Percentiles rank a stretch among this genome's conserved stretches.
phyloP scores from a whole-genome alignment of 2,113 vertebrate species.

The Strigops habroptila region DNA sequence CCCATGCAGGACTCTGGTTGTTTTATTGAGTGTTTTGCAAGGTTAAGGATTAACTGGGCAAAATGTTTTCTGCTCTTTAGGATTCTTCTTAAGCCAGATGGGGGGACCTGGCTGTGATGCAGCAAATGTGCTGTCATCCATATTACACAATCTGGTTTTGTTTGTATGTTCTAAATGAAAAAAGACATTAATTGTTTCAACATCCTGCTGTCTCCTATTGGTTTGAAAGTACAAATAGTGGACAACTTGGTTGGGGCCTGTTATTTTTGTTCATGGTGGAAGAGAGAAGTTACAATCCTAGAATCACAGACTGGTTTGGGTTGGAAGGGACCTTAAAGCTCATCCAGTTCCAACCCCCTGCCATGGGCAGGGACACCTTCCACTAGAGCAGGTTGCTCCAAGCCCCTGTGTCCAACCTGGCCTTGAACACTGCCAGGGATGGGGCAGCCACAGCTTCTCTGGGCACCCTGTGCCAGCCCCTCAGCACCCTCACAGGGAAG shows the following conservation, averaged over 20 bases:
- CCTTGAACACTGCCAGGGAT: background rate
- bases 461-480: background rate
- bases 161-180: background rate
- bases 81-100: background rate
- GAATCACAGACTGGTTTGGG: background rate
- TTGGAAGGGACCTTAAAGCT: background rate
- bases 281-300: background rate
- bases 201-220: background rate
- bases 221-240: background rate
- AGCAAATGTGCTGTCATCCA: background rate
- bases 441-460: background rate
- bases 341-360: background rate
- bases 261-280: background rate
- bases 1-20: background rate
- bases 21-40: background rate
- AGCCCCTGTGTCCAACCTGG: background rate
- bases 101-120: background rate
- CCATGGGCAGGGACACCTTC: background rate
- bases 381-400: background rate
- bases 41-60: background rate
- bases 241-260: background rate
- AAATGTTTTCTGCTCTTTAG: background rate
- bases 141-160: background rate
- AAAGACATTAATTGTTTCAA: background rate
- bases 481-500: background rate